phyloP scores from a whole-genome alignment of 2,113 vertebrate species.

The Macrotis lagotis region DNA sequence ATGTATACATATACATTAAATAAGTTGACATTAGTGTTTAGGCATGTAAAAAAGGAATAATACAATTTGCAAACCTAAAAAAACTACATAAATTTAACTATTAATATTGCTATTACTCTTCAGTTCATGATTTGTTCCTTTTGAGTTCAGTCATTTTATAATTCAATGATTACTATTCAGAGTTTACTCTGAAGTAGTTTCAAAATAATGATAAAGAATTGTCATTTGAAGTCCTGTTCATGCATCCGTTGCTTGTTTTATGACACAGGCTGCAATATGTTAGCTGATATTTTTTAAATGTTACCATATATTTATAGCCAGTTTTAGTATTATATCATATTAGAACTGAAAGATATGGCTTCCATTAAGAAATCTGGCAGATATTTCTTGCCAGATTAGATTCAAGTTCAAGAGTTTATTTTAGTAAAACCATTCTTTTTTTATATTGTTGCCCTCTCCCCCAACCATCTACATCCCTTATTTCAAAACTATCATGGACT shows the following conservation, averaged over 20 bases:
- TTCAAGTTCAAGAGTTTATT: neutral
- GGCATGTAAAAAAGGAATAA: neutral
- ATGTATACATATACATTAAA: neutral
- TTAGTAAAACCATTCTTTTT: neutral
- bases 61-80: neutral
- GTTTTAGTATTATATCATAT: neutral
- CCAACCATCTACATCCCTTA: neutral
- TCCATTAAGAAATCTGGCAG: neutral
- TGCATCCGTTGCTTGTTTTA: neutral
- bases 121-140: neutral
- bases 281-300: neutral
- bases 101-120: neutral
- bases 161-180: neutral
- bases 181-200: neutral
- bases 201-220: neutral
- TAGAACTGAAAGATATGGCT: neutral
- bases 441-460: neutral
- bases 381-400: neutral
- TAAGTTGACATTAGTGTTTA: neutral
- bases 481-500: neutral
- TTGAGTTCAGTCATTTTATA: neutral
- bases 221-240: neutral
- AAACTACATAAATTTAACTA: neutral
- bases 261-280: neutral
- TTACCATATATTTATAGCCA: neutral